phyloP scores from a whole-genome alignment of 2,797 vertebrate species.

The Pangasius sanitwongsei region DNA sequence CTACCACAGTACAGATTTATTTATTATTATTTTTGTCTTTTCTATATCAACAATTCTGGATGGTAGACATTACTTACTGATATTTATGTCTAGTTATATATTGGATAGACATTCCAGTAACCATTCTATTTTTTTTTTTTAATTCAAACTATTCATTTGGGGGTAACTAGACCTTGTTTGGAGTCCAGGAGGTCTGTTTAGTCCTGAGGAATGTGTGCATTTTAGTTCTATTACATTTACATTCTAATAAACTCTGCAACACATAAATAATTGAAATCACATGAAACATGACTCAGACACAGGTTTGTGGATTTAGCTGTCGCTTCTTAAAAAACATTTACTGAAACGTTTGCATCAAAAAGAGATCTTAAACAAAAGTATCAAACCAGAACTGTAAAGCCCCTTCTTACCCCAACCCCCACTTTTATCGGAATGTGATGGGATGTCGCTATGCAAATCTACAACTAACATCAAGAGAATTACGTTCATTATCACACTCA shows the following conservation, averaged over 20 bases:
- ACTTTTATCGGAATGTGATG: slow-evolving; percentile 26
- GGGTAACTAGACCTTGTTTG: background rate
- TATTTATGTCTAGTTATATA: background rate
- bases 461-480: slow-evolving; percentile 26
- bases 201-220: background rate
- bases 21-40: background rate
- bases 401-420: background rate
- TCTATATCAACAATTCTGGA: background rate
- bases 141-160: background rate
- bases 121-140: background rate
- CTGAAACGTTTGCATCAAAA: slow-evolving; percentile 49
- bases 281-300: slow-evolving; percentile 8
- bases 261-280: background rate
- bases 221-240: background rate
- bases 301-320: slow-evolving; percentile 31
- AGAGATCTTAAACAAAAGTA: slow-evolving; percentile 41
- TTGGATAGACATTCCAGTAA: background rate
- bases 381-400: slow-evolving; percentile 38
- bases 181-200: background rate
- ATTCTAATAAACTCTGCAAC: background rate
- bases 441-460: slow-evolving; percentile 1
- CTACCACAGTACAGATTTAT: background rate
- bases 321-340: slow-evolving; percentile 43
- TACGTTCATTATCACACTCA: slow-evolving; percentile 23
- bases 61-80: background rate